Base-by-base conservation (phyloP, 1,140 invertebrate species). In the Ylistrum balloti region DNA sequence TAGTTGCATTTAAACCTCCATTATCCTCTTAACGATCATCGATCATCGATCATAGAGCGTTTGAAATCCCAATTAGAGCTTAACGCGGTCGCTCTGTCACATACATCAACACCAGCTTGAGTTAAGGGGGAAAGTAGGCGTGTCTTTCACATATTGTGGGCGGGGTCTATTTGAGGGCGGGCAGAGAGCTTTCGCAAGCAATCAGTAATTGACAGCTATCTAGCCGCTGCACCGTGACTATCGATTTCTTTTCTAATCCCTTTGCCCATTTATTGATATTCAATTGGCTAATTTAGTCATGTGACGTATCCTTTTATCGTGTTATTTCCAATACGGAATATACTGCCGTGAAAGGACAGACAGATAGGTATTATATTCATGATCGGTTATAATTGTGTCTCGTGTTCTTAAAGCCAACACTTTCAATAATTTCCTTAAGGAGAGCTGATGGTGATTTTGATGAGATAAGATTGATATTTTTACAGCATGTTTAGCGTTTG, bases 261-360 rank as follows among this genome's bases (percentile, higher is more conserved):
- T 74, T 74, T 74, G 56, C 56, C 56, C 28, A 74, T 74, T 74
- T 74, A 74, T 74, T 74, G 56, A 74, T 74, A 74, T 74, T 74
- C 56, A 74, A 74, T 74, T 74, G 56, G 56, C 56, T 74, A 74
- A 74, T 74, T 74, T 74, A 74, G 56, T 74, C 56, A 74, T 74
- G 56, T 74, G 56, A 74, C 56, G 22, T 74, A 74, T 74, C 56
- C n/a, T n/a, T 48, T 74, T 74, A 74, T 74, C 56, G 17, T n/a
- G 9, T 74, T 74, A 74, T n/a, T n/a, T 74, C 56, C 56, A n/a
- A 74, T 28, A 74, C 56, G 9, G 56, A 28, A 74, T 74, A 74
- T 74, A 74, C 56, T 28, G 56, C 56, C n/a, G 0, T 74, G 28
- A 74, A 74, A 28, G 56, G 56, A 74, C 56, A 74, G 56, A 74